Conservation (phyloP, 1,140 invertebrate species). For the Lethrus apterus region DNA sequence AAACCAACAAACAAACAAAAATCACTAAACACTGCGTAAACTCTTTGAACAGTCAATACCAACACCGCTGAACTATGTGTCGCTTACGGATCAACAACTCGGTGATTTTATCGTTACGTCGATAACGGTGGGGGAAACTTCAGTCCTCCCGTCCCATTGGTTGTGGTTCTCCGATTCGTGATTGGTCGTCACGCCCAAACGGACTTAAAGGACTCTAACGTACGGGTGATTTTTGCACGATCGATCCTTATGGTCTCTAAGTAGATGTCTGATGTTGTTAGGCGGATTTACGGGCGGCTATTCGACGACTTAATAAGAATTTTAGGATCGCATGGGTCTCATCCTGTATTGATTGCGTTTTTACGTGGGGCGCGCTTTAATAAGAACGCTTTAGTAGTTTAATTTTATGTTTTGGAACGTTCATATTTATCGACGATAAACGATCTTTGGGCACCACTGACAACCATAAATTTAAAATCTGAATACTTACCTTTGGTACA, state of each 20-base stretch:
- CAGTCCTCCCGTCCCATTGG: constrained; percentile 23
- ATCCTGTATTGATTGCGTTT: constrained; percentile 35
- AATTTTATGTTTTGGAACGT: constrained; percentile 23
- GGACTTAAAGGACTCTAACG: constrained; percentile 10
- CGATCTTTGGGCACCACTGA: constrained; percentile 14
- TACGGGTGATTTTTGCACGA: constrained; percentile 26
- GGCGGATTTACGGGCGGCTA: constrained; percentile 28
- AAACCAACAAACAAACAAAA: not conserved
- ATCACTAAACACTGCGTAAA: constrained; percentile 7
- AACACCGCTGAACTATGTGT: constrained; percentile 2
- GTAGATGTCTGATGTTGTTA: constrained; percentile 38
- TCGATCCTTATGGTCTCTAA: constrained; percentile 36
- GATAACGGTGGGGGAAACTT: constrained; percentile 2
- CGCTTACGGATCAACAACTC: not conserved
- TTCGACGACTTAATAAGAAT: constrained; percentile 29
- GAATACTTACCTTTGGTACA: too few species aligned
- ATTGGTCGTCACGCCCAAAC: constrained; percentile 32
- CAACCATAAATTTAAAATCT: too few species aligned
- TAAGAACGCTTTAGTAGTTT: constrained; percentile 33
- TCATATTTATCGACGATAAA: constrained; percentile 15
- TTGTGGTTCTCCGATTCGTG: constrained; percentile 29
- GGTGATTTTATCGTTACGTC: constrained; percentile 1
- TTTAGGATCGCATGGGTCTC: constrained; percentile 16
- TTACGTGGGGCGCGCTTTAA: constrained; percentile 29
- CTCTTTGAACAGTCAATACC: not conserved